Conservation (phyloP, 2,113 vertebrate species). For the Phoxinus phoxinus region DNA sequence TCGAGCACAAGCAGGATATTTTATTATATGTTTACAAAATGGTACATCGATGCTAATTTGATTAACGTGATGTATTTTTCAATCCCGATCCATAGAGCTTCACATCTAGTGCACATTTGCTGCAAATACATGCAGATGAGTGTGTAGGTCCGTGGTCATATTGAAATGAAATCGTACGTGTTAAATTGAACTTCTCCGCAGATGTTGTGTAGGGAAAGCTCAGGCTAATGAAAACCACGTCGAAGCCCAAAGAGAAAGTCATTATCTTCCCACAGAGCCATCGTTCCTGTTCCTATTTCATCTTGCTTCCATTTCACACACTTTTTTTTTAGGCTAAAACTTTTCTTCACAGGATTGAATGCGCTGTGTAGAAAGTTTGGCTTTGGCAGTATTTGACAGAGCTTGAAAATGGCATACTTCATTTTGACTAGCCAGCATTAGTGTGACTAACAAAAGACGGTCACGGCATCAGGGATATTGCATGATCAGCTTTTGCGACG, state of each 20-base stretch:
- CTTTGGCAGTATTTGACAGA: conserved; percentile 20
- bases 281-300: not conserved
- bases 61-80: not conserved
- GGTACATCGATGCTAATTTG: not conserved
- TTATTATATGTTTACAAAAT: not conserved
- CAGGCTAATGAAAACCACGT: conserved; percentile 41
- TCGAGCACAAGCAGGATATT: not conserved
- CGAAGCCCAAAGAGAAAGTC: conserved; percentile 27
- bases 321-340: not conserved
- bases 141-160: conserved; percentile 7
- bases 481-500: not conserved
- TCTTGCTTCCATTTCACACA: conserved; percentile 20
- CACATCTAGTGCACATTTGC: not conserved
- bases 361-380: not conserved
- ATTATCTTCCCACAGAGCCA: conserved; percentile 25
- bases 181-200: conserved; percentile 9
- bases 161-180: conserved; percentile 12
- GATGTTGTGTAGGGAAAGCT: conserved; percentile 24
- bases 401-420: not conserved
- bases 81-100: not conserved
- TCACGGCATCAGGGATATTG: conserved; percentile 10
- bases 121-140: conserved; percentile 28
- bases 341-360: not conserved
- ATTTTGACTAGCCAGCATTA: not conserved
- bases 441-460: not conserved